Conservation (phyloP, 2,113 vertebrate genomes). For the Typhlomys cinereus region DNA sequence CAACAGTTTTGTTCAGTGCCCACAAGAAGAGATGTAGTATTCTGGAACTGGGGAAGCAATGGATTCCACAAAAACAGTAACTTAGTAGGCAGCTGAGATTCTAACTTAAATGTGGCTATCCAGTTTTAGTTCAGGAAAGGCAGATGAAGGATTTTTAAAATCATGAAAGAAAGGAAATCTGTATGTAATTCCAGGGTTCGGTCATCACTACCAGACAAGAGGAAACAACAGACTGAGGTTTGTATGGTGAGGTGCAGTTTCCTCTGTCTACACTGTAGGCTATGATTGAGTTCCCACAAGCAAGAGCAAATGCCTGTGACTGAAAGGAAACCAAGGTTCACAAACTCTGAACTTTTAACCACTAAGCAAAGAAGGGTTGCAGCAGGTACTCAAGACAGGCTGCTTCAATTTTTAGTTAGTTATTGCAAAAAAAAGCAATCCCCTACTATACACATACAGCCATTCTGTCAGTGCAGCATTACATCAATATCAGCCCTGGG, state of each 20-base stretch:
- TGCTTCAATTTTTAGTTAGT: not conserved
- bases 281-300: not conserved
- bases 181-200: conserved; percentile 8
- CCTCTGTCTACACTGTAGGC: conserved; percentile 18
- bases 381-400: not conserved
- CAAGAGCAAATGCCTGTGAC: not conserved
- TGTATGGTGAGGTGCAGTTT: conserved; percentile 44
- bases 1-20: not conserved
- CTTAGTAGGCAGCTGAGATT: not conserved
- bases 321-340: not conserved
- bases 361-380: not conserved
- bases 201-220: conserved; percentile 28
- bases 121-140: not conserved
- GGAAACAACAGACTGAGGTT: conserved; percentile 27
- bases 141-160: conserved; percentile 6
- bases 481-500: not conserved
- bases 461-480: not conserved
- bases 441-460: not conserved
- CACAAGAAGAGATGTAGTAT: not conserved
- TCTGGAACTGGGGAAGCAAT: not conserved
- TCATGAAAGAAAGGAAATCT: conserved; percentile 46
- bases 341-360: not conserved
- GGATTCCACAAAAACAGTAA: not conserved
- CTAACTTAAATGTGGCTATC: conserved; percentile 7
- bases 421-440: not conserved